These are phyloP conservation scores for Petrocephalus microphthalmus DNA, from an alignment of 2,113 vertebrate species.

Conservation along the genomic window DNA sequence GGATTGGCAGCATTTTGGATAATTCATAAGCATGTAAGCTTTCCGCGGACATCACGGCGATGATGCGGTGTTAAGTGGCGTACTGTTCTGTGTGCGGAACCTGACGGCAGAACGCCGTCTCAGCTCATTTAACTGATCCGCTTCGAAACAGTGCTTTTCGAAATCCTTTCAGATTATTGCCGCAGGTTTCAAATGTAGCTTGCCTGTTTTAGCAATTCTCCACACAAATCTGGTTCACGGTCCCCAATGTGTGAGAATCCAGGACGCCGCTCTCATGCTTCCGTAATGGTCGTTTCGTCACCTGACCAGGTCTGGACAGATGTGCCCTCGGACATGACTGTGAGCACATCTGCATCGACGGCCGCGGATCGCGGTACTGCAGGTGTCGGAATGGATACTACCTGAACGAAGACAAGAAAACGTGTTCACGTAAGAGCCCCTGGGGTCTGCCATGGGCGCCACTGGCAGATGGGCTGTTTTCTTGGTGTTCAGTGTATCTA, in stretches of 20 bases:
- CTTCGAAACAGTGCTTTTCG: background rate
- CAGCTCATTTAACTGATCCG: background rate
- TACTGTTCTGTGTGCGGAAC: background rate
- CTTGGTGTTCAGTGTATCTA: background rate
- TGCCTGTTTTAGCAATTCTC: background rate
- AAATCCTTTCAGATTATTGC: background rate
- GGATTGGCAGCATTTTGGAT: background rate
- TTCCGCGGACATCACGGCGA: background rate
- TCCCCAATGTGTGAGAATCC: background rate
- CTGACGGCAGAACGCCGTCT: background rate
- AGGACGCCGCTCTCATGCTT: background rate
- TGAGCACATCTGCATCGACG: conserved; percentile 68
- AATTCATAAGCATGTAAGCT: background rate
- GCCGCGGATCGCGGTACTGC: conserved; percentile 53
- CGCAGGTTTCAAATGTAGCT: background rate
- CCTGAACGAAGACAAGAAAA: conserved; percentile 69
- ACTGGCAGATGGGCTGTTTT: background rate
- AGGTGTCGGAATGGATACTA: conserved; percentile 63
- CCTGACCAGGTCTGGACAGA: conserved; percentile 53
- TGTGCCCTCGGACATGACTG: conserved; percentile 66
- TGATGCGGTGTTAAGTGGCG: background rate
- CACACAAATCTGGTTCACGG: background rate
- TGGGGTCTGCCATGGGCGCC: background rate
- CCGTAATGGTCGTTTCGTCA: background rate
- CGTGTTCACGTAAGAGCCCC: conserved; percentile 61